Percentiles rank a stretch among this genome's conserved stretches.
Conservation (phyloP, 2,113 vertebrate genomes). For the Chelonoidis abingdonii region DNA sequence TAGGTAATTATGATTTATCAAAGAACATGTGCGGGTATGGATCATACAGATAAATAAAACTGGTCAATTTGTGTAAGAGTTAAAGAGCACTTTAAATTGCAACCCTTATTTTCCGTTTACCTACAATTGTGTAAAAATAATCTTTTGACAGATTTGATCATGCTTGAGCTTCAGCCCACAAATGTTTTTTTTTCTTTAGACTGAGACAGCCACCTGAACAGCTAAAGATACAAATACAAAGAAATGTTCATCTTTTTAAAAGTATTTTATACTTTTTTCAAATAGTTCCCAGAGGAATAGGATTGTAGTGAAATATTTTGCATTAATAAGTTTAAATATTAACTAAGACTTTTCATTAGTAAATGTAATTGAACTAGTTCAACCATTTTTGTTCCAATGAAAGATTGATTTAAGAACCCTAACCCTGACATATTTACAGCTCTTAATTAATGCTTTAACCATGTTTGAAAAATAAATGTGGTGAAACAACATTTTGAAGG, state of each 20-base stretch:
- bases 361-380: neutral
- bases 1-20: neutral
- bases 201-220: neutral
- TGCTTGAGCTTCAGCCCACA: neutral
- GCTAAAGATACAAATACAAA: neutral
- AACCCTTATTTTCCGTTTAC: neutral
- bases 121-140: neutral
- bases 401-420: neutral
- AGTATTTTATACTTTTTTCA: accelerated
- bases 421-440: neutral
- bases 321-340: neutral
- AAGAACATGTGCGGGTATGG: neutral
- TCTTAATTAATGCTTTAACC: neutral
- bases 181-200: neutral
- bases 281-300: neutral
- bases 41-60: accelerated
- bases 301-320: neutral
- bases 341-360: neutral
- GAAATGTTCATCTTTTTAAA: neutral
- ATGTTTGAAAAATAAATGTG: neutral
- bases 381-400: neutral
- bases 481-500: neutral
- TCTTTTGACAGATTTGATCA: neutral
- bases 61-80: neutral
- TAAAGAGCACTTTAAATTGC: neutral